Conservation (phyloP, 2,113 vertebrate species). For the Puma concolor region DNA sequence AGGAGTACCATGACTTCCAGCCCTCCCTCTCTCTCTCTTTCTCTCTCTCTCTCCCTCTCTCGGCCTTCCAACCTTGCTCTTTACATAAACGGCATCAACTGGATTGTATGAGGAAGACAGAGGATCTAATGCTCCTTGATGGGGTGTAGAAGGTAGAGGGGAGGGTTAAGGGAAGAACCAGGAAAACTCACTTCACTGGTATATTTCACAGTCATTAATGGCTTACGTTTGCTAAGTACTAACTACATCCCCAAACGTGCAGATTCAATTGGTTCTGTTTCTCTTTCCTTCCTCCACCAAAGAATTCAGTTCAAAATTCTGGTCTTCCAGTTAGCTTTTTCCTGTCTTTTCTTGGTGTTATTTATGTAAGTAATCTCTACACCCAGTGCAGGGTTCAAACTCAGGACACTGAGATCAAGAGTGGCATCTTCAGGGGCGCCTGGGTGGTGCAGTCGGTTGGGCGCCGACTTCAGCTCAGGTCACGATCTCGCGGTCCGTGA, state of each 20-base stretch:
- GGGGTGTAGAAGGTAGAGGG: background rate
- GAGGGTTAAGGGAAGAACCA: background rate
- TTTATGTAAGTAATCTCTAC: background rate
- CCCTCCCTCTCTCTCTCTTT: background rate
- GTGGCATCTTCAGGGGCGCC: background rate
- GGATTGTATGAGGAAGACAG: background rate
- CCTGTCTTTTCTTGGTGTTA: background rate
- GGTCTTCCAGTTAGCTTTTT: background rate
- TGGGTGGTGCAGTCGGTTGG: too few species aligned
- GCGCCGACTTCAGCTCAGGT: too few species aligned
- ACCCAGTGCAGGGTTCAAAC: background rate
- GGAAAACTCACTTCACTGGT: background rate
- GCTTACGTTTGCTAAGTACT: background rate
- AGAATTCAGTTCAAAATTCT: constrained; percentile 38
- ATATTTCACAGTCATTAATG: background rate
- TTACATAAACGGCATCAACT: background rate
- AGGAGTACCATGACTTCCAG: background rate
- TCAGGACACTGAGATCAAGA: background rate
- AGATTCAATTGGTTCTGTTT: background rate
- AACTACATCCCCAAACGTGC: background rate
- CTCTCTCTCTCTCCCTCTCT: too few species aligned
- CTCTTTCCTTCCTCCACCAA: constrained; percentile 38
- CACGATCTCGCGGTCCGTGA: too few species aligned
- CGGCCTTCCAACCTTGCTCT: background rate
- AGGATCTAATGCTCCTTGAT: background rate